These are phyloP conservation scores for Lathamus discolor DNA, from an alignment of 2,113 vertebrate species.

Conservation along the genomic window DNA sequence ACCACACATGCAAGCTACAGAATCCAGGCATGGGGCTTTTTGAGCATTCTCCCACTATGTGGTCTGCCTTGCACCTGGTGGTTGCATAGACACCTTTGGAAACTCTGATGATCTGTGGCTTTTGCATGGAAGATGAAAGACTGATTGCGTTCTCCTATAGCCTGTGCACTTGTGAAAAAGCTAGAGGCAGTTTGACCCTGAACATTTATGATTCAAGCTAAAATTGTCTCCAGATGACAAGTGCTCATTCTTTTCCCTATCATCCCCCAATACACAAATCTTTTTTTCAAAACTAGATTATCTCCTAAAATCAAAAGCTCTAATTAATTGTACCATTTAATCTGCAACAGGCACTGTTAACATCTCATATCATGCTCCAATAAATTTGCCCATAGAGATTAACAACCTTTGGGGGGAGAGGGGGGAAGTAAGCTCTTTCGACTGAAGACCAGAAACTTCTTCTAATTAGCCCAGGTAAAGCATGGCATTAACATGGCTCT, in stretches of 20 bases:
- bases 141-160: not conserved
- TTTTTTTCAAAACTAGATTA: constrained; percentile 39
- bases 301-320: constrained; percentile 41
- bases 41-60: not conserved
- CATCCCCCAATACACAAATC: not conserved
- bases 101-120: not conserved
- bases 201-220: not conserved
- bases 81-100: not conserved
- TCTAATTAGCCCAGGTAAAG: not conserved
- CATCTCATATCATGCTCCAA: constrained; percentile 62
- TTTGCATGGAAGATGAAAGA: not conserved
- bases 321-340: constrained; percentile 60
- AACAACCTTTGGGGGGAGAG: not conserved
- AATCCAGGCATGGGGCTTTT: not conserved
- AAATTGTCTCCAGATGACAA: constrained; percentile 16
- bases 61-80: not conserved
- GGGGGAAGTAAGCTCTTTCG: not conserved
- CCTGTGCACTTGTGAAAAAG: not conserved
- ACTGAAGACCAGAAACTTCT: not conserved
- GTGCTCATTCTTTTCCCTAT: not conserved
- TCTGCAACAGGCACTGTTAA: constrained; percentile 29
- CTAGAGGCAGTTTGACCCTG: constrained; percentile 2
- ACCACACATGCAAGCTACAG: fast-evolving
- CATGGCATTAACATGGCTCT: not conserved
- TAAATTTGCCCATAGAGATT: constrained; percentile 61